Percentiles rank a stretch among this genome's conserved stretches.
Conservation (phyloP, 2,113 vertebrate genomes). For the Chinchilla lanigera region DNA sequence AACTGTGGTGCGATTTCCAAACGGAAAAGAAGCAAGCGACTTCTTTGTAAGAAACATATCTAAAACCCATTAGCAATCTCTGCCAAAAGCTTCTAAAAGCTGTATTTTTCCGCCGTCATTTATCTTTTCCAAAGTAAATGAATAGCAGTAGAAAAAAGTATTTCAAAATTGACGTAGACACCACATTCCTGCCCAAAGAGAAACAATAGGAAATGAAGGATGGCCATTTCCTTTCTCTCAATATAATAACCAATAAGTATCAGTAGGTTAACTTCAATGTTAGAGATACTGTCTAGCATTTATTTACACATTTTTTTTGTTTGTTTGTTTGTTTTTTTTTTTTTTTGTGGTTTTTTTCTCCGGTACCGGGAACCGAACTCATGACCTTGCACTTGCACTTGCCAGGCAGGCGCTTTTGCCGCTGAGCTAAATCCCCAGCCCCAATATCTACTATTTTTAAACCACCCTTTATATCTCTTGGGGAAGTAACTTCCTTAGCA, state of each 20-base stretch:
- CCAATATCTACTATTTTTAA: background rate
- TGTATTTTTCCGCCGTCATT: background rate
- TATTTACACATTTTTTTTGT: background rate
- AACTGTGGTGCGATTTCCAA: slow-evolving; percentile 22
- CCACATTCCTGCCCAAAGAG: background rate
- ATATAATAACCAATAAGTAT: background rate
- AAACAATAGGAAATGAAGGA: background rate
- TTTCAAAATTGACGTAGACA: slow-evolving; percentile 38
- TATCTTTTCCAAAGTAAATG: slow-evolving; percentile 13
- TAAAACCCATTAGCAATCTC: slow-evolving; percentile 27
- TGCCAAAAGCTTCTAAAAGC: background rate
- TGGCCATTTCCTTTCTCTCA: background rate
- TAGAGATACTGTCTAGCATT: background rate
- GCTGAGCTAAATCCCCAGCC: no score
- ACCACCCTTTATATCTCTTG: background rate
- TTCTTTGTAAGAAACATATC: slow-evolving; percentile 43
- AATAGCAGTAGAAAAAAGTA: slow-evolving; percentile 9
- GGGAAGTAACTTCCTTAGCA: background rate
- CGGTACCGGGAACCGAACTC: no score
- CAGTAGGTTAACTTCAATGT: background rate
- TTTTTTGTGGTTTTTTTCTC: no score
- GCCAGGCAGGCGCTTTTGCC: no score
- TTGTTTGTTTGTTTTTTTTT: no score
- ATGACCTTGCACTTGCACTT: no score
- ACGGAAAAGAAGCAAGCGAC: slow-evolving; percentile 2